Conservation (phyloP, 2,888 invertebrate genomes). For the Synergus umbraculus region DNA sequence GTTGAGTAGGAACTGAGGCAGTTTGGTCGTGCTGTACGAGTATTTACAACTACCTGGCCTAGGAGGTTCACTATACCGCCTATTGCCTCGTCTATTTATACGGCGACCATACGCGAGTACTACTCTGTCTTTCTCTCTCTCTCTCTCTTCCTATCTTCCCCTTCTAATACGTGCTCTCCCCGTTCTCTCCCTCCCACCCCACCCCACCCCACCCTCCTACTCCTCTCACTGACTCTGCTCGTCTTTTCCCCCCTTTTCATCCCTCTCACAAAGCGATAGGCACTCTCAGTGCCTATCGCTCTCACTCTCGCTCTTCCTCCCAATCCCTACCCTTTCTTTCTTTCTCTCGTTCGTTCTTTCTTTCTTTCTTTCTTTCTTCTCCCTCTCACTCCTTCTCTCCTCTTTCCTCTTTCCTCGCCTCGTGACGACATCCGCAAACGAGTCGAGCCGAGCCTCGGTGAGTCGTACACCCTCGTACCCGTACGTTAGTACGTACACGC, state of each 20-base stretch:
- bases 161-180: conserved; percentile 39
- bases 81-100: conserved; percentile 74
- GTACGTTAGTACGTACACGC: conserved; percentile 62
- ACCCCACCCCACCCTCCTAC: no score
- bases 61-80: conserved; percentile 65
- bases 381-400: conserved; percentile 38
- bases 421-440: conserved; percentile 64
- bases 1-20: conserved; percentile 53
- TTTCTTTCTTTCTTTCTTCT: conserved; percentile 44
- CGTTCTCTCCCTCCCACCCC: conserved; percentile 39
- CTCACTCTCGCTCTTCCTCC: conserved; percentile 38
- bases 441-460: conserved; percentile 50
- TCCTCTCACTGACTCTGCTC: conserved; percentile 33
- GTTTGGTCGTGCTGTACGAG: conserved; percentile 60
- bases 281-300: conserved; percentile 42
- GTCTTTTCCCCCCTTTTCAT: conserved; percentile 36
- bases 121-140: conserved; percentile 50
- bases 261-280: conserved; percentile 4
- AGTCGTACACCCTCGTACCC: conserved; percentile 54
- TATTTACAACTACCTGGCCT: conserved; percentile 65
- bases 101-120: conserved; percentile 71
- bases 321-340: conserved; percentile 41
- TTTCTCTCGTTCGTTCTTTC: not conserved
- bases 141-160: conserved; percentile 53
- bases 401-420: conserved; percentile 43